A percentile compares a stretch with the other conserved stretches of the same genome.
phyloP scores from a whole-genome alignment of 2,113 vertebrate species.

The Forbesichthys agassizii region DNA sequence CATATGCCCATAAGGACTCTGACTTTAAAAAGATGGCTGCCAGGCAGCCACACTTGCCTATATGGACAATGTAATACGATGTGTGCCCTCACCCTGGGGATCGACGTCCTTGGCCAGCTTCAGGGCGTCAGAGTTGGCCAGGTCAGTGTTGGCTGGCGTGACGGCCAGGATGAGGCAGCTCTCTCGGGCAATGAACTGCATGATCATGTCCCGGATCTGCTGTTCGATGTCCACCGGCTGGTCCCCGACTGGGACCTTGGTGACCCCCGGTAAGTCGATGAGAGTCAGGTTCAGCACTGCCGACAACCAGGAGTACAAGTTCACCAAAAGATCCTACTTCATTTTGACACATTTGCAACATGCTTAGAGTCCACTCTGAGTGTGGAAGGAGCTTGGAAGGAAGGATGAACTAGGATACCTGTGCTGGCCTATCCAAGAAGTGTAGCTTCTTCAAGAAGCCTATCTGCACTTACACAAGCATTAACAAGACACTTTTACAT shows the following conservation, averaged over 20 bases:
- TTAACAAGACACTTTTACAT: too few species aligned
- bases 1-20: too few species aligned
- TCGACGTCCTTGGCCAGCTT: constrained; percentile 94
- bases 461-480: too few species aligned
- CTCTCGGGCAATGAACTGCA: constrained; percentile 91
- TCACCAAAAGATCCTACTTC: not conserved
- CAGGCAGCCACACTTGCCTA: too few species aligned
- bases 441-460: too few species aligned
- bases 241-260: constrained; percentile 94
- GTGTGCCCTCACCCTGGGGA: constrained; percentile 84
- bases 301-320: constrained; percentile 5
- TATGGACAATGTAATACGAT: too few species aligned
- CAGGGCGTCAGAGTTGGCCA: constrained; percentile 93
- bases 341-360: too few species aligned
- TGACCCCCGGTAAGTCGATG: constrained; percentile 91
- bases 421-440: too few species aligned
- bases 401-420: too few species aligned
- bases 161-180: constrained; percentile 94
- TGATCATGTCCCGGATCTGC: constrained; percentile 95
- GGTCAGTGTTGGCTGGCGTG: constrained; percentile 92
- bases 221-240: constrained; percentile 92
- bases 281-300: constrained; percentile 92
- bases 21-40: too few species aligned
- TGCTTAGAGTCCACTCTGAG: too few species aligned
- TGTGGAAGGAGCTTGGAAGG: too few species aligned